Conservation (phyloP, 2,113 vertebrate genomes). For the Colaptes auratus region DNA sequence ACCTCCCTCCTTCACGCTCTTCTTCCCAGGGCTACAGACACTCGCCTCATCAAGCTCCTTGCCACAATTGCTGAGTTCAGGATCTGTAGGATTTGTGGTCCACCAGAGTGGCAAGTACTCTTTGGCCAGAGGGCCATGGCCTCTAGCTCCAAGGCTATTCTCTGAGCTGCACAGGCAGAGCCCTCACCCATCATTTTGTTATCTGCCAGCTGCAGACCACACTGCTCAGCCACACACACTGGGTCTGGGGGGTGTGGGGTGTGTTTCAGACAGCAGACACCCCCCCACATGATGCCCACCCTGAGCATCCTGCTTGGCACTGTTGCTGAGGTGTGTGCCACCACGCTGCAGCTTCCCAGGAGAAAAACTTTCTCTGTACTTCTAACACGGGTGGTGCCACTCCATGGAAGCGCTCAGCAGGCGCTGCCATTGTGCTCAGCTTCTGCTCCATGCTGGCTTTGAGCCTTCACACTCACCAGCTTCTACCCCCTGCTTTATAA, state of each 20-base stretch:
- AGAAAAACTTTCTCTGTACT: background rate
- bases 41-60: background rate
- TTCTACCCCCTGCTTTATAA: background rate
- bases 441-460: background rate
- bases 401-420: background rate
- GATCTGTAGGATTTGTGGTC: background rate
- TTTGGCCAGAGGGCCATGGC: too few relatives aligned
- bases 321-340: background rate
- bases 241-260: background rate
- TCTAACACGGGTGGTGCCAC: rapidly evolving
- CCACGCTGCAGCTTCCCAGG: background rate
- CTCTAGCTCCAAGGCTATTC: background rate
- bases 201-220: background rate
- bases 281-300: rapidly evolving
- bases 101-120: background rate
- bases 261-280: too few relatives aligned
- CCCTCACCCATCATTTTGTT: background rate
- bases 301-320: background rate
- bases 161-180: background rate
- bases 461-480: background rate
- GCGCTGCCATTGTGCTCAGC: background rate
- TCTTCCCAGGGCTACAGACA: background rate
- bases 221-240: too few relatives aligned
- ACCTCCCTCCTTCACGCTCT: background rate
- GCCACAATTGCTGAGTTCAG: background rate